Percentiles rank a stretch among this genome's conserved stretches.
Evolutionary conservation across 2,797 vertebrate species (phyloP).

Genomic region (Sebastes wilsoni): DNA sequence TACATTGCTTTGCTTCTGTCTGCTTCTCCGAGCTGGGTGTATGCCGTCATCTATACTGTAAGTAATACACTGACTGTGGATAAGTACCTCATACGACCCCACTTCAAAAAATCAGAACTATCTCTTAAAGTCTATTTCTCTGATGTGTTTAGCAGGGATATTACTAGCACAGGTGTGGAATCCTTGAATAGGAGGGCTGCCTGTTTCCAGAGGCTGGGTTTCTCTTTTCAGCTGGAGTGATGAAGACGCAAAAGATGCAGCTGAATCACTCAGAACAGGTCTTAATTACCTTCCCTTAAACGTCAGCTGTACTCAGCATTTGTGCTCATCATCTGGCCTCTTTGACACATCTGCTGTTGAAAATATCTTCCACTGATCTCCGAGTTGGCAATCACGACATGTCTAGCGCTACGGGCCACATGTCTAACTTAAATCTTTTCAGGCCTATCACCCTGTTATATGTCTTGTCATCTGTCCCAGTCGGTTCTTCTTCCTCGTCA

Average conservation of each 20-base stretch:
- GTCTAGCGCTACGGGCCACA: background rate
- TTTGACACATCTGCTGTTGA: constrained; percentile 31
- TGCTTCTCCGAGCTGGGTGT: too few relatives aligned
- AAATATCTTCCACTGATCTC: background rate
- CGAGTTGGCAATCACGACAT: background rate
- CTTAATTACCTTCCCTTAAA: constrained; percentile 48
- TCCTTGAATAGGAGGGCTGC: background rate
- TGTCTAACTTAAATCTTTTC: constrained; percentile 24
- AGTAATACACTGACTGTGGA: too few relatives aligned
- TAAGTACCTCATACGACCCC: too few relatives aligned
- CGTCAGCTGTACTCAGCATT: constrained; percentile 18
- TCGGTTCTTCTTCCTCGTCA: background rate
- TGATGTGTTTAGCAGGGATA: constrained; percentile 8
- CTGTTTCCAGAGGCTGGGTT: background rate
- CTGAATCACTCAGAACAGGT: constrained; percentile 29
- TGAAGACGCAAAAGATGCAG: constrained; percentile 17
- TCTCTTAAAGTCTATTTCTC: background rate
- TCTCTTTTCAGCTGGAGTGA: constrained; percentile 29
- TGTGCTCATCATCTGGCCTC: constrained; percentile 25
- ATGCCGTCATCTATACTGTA: too few relatives aligned
- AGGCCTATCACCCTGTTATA: background rate
- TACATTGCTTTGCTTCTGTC: too few relatives aligned
- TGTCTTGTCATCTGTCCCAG: background rate
- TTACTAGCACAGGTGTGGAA: background rate
- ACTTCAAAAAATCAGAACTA: too few relatives aligned